These are phyloP conservation scores for Neopipo cinnamomea DNA, from an alignment of 2,113 vertebrate species.

Conservation along the genomic window DNA sequence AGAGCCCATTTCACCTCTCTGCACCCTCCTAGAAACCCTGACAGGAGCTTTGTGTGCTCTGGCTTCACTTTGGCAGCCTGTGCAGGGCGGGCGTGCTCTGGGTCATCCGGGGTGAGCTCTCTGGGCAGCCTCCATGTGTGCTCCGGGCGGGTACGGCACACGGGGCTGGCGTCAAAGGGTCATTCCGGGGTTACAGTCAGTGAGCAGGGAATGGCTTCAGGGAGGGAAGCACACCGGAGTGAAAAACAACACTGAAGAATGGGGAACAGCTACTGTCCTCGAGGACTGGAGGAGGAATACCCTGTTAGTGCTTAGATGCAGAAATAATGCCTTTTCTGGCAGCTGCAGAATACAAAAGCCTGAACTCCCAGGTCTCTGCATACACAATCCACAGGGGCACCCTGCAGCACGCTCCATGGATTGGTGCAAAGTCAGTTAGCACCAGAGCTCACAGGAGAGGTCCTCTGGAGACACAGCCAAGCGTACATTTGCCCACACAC, in stretches of 20 bases:
- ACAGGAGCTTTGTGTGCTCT: not conserved
- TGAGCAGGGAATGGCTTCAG: accelerated
- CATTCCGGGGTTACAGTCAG: not conserved
- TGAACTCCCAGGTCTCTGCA: not conserved
- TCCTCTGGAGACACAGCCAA: not conserved
- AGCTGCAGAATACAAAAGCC: conserved; percentile 11
- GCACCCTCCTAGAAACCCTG: not conserved
- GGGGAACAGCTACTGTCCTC: not conserved
- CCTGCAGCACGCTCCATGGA: accelerated
- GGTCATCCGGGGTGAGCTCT: not conserved
- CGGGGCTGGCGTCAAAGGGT: not conserved
- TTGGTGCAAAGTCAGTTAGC: not conserved
- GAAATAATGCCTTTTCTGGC: conserved; percentile 29
- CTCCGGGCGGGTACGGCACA: not conserved
- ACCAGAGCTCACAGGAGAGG: not conserved
- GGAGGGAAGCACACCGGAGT: not conserved
- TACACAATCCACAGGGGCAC: not conserved
- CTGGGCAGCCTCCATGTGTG: not conserved
- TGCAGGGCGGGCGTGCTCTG: not conserved
- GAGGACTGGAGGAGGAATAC: not conserved
- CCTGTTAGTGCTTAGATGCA: not conserved
- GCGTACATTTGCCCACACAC: not conserved
- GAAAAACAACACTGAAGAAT: not conserved
- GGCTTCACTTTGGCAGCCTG: not conserved
- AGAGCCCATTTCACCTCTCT: not conserved